phyloP scores from a whole-genome alignment of 2,797 vertebrate genomes.

The Rhinichthys osculus region DNA sequence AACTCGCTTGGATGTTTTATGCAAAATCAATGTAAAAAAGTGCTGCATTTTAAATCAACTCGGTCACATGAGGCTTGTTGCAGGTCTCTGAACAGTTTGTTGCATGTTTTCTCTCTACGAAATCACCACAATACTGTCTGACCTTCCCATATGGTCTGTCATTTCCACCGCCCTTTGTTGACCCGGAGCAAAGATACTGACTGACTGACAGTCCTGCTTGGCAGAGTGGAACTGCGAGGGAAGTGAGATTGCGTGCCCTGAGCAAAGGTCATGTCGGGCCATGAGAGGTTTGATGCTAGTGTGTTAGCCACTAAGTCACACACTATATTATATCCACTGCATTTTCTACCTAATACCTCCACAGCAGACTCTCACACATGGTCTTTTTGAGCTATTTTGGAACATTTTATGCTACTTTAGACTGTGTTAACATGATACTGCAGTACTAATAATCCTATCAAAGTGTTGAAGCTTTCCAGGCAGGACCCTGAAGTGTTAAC shows the following conservation, averaged over 20 bases:
- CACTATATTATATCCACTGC: background rate
- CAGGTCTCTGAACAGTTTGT: conserved; percentile 4
- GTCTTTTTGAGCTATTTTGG: background rate
- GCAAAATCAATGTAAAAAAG: too few species aligned
- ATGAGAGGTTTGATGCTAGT: conserved; percentile 6
- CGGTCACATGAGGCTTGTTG: background rate
- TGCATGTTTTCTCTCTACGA: background rate
- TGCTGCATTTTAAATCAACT: background rate
- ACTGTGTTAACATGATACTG: background rate
- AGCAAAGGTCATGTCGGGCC: conserved; percentile 41
- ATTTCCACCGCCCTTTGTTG: conserved; percentile 21
- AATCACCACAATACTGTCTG: background rate
- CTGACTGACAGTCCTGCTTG: conserved; percentile 28
- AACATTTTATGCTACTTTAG: background rate
- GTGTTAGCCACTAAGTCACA: background rate
- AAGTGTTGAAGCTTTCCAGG: background rate
- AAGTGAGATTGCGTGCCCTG: conserved; percentile 1
- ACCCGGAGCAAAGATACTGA: background rate
- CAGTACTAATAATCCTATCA: background rate
- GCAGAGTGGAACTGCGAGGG: background rate
- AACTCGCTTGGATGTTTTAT: background rate
- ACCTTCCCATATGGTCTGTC: conserved; percentile 18
- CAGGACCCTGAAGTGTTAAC: background rate
- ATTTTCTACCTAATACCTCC: background rate
- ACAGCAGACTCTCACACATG: background rate